Evolutionary conservation across 2,113 vertebrate genomes (phyloP), one percentile per base, ranked within the genome.

Genomic region (Eclectus roratus): DNA sequence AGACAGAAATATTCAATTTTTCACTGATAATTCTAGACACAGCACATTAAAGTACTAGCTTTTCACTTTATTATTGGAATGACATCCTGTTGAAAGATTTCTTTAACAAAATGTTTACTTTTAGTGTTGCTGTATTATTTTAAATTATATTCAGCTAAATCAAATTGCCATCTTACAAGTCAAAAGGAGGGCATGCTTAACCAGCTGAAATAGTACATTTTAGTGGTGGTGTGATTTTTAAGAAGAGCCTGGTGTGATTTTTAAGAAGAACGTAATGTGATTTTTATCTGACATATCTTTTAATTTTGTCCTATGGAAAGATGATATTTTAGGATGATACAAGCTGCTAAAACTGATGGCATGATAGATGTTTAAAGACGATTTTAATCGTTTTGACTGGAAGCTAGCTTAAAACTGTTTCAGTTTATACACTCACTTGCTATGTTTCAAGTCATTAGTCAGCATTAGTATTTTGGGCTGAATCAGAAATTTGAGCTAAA

Each of bases 401-500:
- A 95, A 80, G 39, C 12, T 74, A 80, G 14, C 37, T 74, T 77
- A 80, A 44, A 93, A 78, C 10, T 80, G 13, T 63, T 87, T 89
- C n/a, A 73, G 81, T 89, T 94, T 93, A 85, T 94, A 29, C 13
- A 58, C 28, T 93, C 10, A 80, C 23, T 39, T 79, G 29, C 58
- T 73, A 46, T 72, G 31, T 65, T 91, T 70, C 37, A 61, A 39
- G 39, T 96, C 46, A 73, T 77, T 93, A 91, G 49, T 92, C 53
- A 89, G 44, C 43, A 74, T 90, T 43, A 88, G 19, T 60, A 69
- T 94, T 90, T 93, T 91, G 37, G 69, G 18, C 24, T 88, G 35
- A 92, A 70, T 86, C 15, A 13, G 6, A 92, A 97, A 93, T 93
- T 17, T 80, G 33, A 61, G 13, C n/a, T 96, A 86, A 80, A 73